Evolutionary conservation across 2,888 invertebrate species (phyloP).

Genomic region (Brachylomia viminalis): DNA sequence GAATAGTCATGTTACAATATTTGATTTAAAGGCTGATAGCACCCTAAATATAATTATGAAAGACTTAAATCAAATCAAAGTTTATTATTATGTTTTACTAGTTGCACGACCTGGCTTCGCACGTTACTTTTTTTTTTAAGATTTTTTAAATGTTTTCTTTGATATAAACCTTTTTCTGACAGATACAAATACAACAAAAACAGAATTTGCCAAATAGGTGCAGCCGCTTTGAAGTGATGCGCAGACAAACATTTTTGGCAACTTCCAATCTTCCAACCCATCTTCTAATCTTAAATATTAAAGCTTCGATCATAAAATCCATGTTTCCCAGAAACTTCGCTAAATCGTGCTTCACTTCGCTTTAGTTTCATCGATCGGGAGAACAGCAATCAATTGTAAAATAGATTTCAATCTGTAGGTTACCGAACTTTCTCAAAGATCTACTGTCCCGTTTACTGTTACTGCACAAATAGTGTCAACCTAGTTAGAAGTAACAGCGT

Average conservation of each 20-base stretch:
- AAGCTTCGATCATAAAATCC: background rate
- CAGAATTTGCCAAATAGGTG: no score
- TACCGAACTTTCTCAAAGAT: constrained; percentile 47
- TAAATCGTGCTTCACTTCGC: constrained; percentile 24
- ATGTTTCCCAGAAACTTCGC: background rate
- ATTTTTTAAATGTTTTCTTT: no score
- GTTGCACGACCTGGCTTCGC: no score
- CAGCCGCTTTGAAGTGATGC: no score
- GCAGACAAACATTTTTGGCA: no score
- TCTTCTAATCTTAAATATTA: background rate
- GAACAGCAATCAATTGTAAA: constrained; percentile 41
- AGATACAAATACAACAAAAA: no score
- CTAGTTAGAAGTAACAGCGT: constrained; percentile 28
- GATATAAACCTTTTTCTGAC: no score
- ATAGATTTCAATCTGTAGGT: constrained; percentile 49
- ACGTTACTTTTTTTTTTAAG: no score
- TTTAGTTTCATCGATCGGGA: constrained; percentile 7
- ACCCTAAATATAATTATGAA: background rate
- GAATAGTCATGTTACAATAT: background rate
- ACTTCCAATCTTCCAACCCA: no score
- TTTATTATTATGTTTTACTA: background rate
- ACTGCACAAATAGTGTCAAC: constrained; percentile 44
- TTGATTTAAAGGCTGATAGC: background rate
- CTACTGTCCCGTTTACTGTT: constrained; percentile 35
- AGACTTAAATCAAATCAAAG: background rate